These are phyloP conservation scores for Zonitis immaculata DNA, from an alignment of 2,888 invertebrate species.

Conservation along the genomic window DNA sequence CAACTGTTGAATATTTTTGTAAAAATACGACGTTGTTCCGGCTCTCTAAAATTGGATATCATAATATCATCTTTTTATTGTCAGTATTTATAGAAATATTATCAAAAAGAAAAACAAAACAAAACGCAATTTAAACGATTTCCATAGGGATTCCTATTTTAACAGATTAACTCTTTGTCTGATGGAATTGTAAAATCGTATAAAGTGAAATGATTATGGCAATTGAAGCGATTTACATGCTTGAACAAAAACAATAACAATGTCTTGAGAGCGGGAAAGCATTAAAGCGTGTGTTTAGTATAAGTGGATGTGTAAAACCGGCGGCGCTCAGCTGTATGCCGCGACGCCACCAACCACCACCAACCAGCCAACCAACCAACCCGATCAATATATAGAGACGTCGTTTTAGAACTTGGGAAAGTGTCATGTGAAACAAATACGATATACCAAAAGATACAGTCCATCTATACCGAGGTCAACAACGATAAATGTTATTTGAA, in stretches of 20 bases:
- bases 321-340: slow-evolving; percentile 30
- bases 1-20: too few species aligned
- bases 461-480: slow-evolving; percentile 34
- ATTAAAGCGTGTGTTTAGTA: slow-evolving; percentile 21
- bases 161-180: slow-evolving; percentile 7
- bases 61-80: too few species aligned
- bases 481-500: slow-evolving; percentile 31
- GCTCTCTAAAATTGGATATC: too few species aligned
- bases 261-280: slow-evolving; percentile 22
- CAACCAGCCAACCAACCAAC: too few species aligned
- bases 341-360: slow-evolving; percentile 30
- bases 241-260: slow-evolving; percentile 25
- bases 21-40: too few species aligned
- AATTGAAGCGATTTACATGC: slow-evolving; percentile 24
- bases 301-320: slow-evolving; percentile 18
- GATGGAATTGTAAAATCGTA: not conserved
- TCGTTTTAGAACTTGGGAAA: slow-evolving; percentile 37
- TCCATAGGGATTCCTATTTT: too few species aligned
- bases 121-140: too few species aligned
- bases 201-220: slow-evolving; percentile 12
- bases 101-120: too few species aligned
- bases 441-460: too few species aligned
- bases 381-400: slow-evolving; percentile 33
- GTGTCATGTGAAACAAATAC: slow-evolving; percentile 41
- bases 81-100: too few species aligned